A percentile compares a stretch with the other conserved stretches of the same genome.
These are phyloP conservation scores for Stegostoma tigrinum DNA, from an alignment of 2,113 vertebrate species.

Conservation along the genomic window DNA sequence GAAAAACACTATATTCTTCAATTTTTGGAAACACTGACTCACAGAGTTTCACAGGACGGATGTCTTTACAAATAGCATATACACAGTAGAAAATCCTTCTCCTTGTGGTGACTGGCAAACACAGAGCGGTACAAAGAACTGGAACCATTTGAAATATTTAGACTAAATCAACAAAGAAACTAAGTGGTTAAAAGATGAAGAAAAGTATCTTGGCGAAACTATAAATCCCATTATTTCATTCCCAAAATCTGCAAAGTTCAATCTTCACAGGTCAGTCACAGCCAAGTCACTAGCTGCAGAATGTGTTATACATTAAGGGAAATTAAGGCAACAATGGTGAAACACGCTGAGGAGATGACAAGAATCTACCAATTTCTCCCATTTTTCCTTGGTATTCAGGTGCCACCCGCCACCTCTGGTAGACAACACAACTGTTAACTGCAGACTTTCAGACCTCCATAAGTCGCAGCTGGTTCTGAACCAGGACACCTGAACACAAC, in stretches of 20 bases:
- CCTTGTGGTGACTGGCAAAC: neutral
- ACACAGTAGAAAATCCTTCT: neutral
- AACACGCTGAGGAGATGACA: neutral
- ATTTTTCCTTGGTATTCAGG: neutral
- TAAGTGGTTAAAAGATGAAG: neutral
- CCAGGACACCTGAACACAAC: neutral
- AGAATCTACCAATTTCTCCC: neutral
- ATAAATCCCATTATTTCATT: no score
- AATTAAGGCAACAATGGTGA: neutral
- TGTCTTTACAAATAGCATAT: neutral
- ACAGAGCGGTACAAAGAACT: neutral
- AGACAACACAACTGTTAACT: neutral
- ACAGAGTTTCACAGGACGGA: neutral
- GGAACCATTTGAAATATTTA: neutral
- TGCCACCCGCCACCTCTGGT: neutral
- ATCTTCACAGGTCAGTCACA: neutral
- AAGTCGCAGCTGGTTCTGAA: neutral
- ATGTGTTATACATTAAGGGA: neutral
- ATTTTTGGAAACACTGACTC: neutral
- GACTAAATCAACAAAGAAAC: neutral
- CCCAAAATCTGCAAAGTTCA: neutral
- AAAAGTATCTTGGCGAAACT: conserved; percentile 15
- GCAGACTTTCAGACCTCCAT: neutral
- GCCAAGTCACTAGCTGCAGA: neutral
- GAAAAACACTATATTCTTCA: neutral